Evolutionary conservation across 2,888 invertebrate species (phyloP).

Genomic region (Nipponacmea schrenckii): DNA sequence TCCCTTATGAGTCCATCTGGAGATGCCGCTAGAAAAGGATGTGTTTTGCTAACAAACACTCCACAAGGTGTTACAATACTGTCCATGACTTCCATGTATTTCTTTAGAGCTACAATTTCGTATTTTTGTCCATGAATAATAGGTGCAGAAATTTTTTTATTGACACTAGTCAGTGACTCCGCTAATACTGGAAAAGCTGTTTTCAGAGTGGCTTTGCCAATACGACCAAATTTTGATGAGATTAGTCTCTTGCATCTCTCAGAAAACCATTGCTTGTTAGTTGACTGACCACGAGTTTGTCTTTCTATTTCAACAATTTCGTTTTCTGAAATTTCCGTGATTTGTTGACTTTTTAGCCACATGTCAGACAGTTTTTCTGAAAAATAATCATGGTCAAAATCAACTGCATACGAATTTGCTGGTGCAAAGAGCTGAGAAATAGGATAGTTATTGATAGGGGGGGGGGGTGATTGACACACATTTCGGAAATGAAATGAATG

Average conservation of each 20-base stretch:
- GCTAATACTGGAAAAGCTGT: neutral
- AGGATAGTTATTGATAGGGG: neutral
- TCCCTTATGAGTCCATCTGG: constrained; percentile 1
- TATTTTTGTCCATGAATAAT: neutral
- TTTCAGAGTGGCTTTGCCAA: neutral
- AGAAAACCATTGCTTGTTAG: neutral
- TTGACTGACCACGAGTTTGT: neutral
- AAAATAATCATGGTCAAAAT: neutral
- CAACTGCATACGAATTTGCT: neutral
- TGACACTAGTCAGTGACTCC: neutral
- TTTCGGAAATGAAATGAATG: neutral
- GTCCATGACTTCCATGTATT: neutral
- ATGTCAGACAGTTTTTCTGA: neutral
- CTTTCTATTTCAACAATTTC: neutral
- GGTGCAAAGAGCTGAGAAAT: neutral
- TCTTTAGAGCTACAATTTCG: neutral
- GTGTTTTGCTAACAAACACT: neutral
- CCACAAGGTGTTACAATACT: neutral
- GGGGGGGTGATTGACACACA: neutral
- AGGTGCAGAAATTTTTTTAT: neutral
- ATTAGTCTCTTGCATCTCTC: neutral
- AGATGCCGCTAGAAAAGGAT: neutral
- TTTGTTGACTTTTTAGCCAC: neutral
- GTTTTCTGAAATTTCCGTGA: neutral
- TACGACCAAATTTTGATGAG: neutral